phyloP scores from a whole-genome alignment of 2,888 invertebrate species.

The Drosophila emarginata region DNA sequence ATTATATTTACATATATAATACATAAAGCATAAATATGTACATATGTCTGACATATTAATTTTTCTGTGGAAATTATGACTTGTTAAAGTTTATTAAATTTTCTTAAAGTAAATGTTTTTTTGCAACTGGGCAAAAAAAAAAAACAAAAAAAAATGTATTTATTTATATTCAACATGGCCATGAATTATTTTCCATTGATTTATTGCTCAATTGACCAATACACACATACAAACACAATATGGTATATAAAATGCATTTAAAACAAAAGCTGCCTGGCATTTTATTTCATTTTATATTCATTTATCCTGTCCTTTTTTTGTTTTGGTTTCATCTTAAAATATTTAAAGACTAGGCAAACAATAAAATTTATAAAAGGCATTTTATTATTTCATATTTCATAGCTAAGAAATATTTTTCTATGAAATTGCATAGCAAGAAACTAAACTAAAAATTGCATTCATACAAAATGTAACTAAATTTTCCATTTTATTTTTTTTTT shows the following conservation, averaged over 20 bases:
- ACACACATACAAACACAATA: conserved; percentile 34
- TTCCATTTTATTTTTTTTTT: conserved; percentile 26
- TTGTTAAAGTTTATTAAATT: neutral
- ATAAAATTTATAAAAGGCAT: conserved; percentile 40
- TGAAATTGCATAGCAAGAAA: conserved; percentile 22
- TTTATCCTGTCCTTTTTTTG: conserved; percentile 13
- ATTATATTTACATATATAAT: neutral
- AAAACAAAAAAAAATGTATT: conserved; percentile 6
- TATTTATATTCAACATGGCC: conserved; percentile 18
- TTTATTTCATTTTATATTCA: conserved; percentile 28
- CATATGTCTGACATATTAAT: neutral
- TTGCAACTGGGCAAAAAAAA: conserved; percentile 1
- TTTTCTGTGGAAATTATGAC: neutral
- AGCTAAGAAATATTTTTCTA: conserved; percentile 29
- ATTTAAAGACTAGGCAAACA: conserved; percentile 26
- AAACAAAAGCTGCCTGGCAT: conserved; percentile 43
- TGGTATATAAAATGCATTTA: conserved; percentile 51
- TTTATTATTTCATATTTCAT: conserved; percentile 23
- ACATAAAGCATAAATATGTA: neutral
- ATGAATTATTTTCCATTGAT: conserved; percentile 40
- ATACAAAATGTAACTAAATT: conserved; percentile 37
- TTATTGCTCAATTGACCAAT: conserved; percentile 38
- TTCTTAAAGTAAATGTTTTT: neutral
- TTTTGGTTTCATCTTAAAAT: conserved; percentile 16
- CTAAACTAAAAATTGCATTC: conserved; percentile 29